These are phyloP conservation scores for Dunckerocampus dactyliophorus DNA, from an alignment of 2,113 vertebrate species.

Conservation along the genomic window DNA sequence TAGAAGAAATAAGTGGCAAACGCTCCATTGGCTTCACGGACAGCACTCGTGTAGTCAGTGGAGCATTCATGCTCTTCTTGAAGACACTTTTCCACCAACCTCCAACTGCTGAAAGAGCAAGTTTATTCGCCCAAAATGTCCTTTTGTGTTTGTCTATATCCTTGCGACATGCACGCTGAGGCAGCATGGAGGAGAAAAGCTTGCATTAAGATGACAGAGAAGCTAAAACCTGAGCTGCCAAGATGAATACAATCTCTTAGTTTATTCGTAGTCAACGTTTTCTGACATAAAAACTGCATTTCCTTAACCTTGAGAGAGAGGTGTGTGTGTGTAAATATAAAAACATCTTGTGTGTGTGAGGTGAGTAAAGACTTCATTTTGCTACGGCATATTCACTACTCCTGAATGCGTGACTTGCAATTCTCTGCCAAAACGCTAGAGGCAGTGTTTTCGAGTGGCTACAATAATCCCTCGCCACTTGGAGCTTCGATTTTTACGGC, in stretches of 20 bases:
- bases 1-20: too few species aligned
- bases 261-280: too few species aligned
- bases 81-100: not conserved
- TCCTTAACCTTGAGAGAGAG: not conserved
- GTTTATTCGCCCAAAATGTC: conserved; percentile 1
- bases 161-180: conserved; percentile 26
- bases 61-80: not conserved
- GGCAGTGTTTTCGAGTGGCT: too few species aligned
- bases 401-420: too few species aligned
- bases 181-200: conserved; percentile 15
- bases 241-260: not conserved
- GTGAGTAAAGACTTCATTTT: too few species aligned
- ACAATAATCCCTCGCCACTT: too few species aligned
- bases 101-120: conserved; percentile 6
- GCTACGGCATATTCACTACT: too few species aligned
- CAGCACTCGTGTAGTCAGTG: not conserved
- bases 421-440: too few species aligned
- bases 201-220: conserved; percentile 17
- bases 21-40: not conserved
- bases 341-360: not conserved
- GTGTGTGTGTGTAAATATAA: not conserved
- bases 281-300: not conserved
- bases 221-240: conserved; percentile 9
- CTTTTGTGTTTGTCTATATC: not conserved
- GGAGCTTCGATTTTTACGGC: too few species aligned